phyloP scores from a whole-genome alignment of 2,113 vertebrate species.

The Chinchilla lanigera region DNA sequence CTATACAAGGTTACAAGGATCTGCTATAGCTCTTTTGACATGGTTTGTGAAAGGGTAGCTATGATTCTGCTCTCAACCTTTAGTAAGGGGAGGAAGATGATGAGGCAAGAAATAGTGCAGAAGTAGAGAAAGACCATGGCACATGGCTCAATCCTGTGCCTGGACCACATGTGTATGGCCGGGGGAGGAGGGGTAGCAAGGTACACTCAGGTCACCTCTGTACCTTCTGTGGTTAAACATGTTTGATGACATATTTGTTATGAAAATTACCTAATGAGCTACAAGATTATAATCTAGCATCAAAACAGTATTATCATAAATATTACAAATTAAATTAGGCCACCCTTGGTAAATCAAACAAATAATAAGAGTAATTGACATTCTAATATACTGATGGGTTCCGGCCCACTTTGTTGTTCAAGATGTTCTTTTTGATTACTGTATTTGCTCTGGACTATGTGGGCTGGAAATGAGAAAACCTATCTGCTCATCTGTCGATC shows the following conservation, averaged over 20 bases:
- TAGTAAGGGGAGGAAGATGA: not conserved
- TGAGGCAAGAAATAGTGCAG: not conserved
- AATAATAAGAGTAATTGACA: constrained; percentile 63
- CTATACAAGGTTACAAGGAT: not conserved
- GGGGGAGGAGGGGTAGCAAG: too few relatives aligned
- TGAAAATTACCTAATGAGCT: constrained; percentile 66
- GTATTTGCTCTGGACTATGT: not conserved
- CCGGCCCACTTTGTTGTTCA: constrained; percentile 18
- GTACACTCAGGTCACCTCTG: not conserved
- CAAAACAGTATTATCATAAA: constrained; percentile 56
- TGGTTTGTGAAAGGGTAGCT: not conserved
- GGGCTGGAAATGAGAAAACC: not conserved
- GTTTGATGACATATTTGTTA: constrained; percentile 56
- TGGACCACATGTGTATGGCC: not conserved
- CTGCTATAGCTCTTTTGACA: not conserved
- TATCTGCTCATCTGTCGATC: constrained; percentile 35
- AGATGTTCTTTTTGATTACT: constrained; percentile 27
- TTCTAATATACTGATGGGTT: constrained; percentile 37
- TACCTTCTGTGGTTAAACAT: not conserved
- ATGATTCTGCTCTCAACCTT: not conserved
- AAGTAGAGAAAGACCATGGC: not conserved
- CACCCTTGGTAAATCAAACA: constrained; percentile 65
- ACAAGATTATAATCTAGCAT: constrained; percentile 56
- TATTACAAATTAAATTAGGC: constrained; percentile 70
- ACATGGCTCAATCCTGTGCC: not conserved